phyloP scores from a whole-genome alignment of 2,113 vertebrate species.

The Arvicanthis niloticus region DNA sequence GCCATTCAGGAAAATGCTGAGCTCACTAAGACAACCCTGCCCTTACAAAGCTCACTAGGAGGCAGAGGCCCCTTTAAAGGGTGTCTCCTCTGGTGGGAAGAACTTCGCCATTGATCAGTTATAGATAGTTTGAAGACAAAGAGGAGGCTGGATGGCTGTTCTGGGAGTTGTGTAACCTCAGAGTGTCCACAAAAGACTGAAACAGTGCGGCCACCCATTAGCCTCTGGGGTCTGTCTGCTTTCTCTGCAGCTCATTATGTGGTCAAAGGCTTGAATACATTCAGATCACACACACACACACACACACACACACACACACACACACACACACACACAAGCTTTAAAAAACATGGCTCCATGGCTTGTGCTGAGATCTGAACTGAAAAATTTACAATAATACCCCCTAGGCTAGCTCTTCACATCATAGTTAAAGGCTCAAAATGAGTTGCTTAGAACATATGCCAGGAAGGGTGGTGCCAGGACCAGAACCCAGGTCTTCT shows the following conservation, averaged over 20 bases:
- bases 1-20: not conserved
- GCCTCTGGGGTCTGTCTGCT: not conserved
- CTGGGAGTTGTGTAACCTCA: not conserved
- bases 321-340: not conserved
- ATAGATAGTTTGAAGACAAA: not conserved
- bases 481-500: not conserved
- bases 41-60: not conserved
- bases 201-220: not conserved
- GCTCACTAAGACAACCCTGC: not conserved
- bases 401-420: not conserved
- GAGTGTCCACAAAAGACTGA: not conserved
- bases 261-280: not conserved
- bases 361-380: not conserved
- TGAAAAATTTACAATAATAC: not conserved
- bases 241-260: not conserved
- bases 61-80: not conserved
- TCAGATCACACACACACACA: not conserved
- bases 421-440: not conserved
- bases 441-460: not conserved
- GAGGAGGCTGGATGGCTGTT: not conserved
- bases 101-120: not conserved
- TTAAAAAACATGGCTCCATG: not conserved
- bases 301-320: too few relatives aligned
- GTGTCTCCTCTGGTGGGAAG: not conserved
- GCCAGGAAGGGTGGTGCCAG: not conserved